These are phyloP conservation scores for Frieseomelitta varia DNA, from an alignment of 1,140 invertebrate genomes.

Conservation along the genomic window DNA sequence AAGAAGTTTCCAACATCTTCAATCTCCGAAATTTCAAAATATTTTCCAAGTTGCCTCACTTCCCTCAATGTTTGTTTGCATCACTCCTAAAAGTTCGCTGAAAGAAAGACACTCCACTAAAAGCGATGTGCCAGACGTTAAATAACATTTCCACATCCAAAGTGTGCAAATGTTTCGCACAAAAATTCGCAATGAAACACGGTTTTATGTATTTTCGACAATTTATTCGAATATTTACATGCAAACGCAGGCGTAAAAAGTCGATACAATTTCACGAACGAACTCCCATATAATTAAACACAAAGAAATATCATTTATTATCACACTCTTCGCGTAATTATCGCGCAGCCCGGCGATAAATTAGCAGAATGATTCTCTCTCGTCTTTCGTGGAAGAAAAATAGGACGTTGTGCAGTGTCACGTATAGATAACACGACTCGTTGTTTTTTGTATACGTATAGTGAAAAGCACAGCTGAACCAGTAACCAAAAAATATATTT, in stretches of 20 bases:
- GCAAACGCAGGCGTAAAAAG: slow-evolving; percentile 18
- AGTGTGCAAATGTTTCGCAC: too few species aligned
- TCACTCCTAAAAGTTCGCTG: background rate
- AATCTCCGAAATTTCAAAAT: too few species aligned
- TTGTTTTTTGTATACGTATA: too few species aligned
- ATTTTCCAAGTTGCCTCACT: too few species aligned
- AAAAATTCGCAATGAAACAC: background rate
- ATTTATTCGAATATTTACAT: slow-evolving; percentile 39
- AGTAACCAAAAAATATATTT: too few species aligned
- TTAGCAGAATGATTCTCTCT: background rate
- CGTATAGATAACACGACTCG: too few species aligned
- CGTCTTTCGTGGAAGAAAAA: background rate
- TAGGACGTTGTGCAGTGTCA: too few species aligned
- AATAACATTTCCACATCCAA: background rate
- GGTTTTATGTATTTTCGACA: background rate
- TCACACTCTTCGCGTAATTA: background rate
- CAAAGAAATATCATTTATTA: background rate
- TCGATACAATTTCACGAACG: background rate
- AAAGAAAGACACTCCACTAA: background rate
- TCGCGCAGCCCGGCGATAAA: background rate
- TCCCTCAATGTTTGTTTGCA: too few species aligned
- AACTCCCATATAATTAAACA: slow-evolving; percentile 1
- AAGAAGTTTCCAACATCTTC: too few species aligned
- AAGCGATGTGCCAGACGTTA: too few species aligned
- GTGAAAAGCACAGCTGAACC: too few species aligned